Conservation (phyloP, 1,140 invertebrate species). For the Dinoponera quadriceps region DNA sequence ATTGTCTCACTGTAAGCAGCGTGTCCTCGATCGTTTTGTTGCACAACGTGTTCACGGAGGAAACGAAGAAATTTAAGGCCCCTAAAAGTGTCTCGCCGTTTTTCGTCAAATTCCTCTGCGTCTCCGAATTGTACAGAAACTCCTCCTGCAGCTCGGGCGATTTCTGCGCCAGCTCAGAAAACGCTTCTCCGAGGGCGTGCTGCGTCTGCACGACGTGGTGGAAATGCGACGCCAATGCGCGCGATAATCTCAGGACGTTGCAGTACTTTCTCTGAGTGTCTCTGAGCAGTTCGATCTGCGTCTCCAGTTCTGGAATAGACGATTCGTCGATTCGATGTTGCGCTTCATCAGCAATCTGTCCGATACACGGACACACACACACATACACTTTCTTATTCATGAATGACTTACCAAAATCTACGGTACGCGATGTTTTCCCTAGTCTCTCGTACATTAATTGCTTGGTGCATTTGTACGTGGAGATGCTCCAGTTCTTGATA, state of each 20-base stretch:
- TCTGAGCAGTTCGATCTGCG: constrained; percentile 95
- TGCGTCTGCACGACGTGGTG: constrained; percentile 95
- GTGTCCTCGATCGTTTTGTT: constrained; percentile 99
- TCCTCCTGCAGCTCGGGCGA: constrained; percentile 97
- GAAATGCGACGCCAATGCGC: constrained; percentile 94
- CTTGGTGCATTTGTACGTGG: constrained; percentile 98
- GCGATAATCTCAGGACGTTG: constrained; percentile 94
- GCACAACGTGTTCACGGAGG: constrained; percentile 97
- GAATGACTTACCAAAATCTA: constrained; percentile 91
- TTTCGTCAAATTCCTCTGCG: constrained; percentile 96
- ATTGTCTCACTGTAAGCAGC: constrained; percentile 95
- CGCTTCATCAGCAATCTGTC: too few relatives aligned
- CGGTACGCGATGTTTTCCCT: constrained; percentile 96
- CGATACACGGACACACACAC: too few relatives aligned
- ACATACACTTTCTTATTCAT: background rate
- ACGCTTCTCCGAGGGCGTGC: constrained; percentile 94
- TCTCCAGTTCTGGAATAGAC: constrained; percentile 92
- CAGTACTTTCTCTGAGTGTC: constrained; percentile 98
- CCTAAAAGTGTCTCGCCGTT: constrained; percentile 97
- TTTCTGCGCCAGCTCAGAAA: constrained; percentile 97
- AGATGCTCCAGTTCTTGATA: constrained; percentile 98
- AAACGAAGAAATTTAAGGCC: constrained; percentile 98
- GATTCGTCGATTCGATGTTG: constrained; percentile 27
- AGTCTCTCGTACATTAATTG: constrained; percentile 98
- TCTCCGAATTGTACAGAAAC: constrained; percentile 98